These are phyloP conservation scores for Eristalis tenax DNA, from an alignment of 2,888 invertebrate genomes.

Conservation along the genomic window DNA sequence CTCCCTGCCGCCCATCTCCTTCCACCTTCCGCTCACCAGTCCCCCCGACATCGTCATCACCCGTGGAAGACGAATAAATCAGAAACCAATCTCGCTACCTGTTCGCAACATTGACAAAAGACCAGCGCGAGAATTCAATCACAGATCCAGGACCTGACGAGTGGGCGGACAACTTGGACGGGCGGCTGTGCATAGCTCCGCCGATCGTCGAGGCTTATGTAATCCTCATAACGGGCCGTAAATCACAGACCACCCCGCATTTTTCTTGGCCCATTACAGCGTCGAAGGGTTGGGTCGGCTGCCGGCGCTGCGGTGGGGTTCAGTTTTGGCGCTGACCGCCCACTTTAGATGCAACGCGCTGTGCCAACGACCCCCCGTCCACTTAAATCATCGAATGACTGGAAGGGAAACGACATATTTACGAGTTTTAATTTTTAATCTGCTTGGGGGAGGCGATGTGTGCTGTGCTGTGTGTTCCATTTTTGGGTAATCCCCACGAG, in stretches of 20 bases:
- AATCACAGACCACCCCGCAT: conserved; percentile 63
- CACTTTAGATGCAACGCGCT: conserved; percentile 2
- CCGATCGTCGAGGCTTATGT: conserved; percentile 42
- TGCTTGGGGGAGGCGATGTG: not conserved
- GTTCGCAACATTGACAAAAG: conserved; percentile 71
- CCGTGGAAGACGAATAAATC: conserved; percentile 62
- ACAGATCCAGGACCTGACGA: conserved; percentile 33
- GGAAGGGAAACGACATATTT: conserved; percentile 68
- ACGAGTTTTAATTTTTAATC: conserved; percentile 72
- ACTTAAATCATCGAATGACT: conserved; percentile 65
- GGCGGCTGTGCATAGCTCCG: conserved; percentile 52
- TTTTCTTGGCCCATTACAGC: conserved; percentile 52
- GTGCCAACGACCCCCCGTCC: not conserved
- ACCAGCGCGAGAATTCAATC: conserved; percentile 72
- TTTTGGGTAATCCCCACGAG: conserved; percentile 18
- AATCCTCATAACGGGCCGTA: conserved; percentile 70
- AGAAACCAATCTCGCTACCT: conserved; percentile 72
- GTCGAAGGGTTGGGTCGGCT: conserved; percentile 38
- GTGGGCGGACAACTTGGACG: not conserved
- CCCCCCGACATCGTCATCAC: not conserved
- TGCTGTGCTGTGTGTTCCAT: not conserved
- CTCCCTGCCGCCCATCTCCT: not conserved
- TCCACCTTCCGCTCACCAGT: not conserved
- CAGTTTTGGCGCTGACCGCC: conserved; percentile 26
- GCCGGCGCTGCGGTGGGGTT: conserved; percentile 18